phyloP scores from a whole-genome alignment of 2,113 vertebrate species.

The Agelaius phoeniceus region DNA sequence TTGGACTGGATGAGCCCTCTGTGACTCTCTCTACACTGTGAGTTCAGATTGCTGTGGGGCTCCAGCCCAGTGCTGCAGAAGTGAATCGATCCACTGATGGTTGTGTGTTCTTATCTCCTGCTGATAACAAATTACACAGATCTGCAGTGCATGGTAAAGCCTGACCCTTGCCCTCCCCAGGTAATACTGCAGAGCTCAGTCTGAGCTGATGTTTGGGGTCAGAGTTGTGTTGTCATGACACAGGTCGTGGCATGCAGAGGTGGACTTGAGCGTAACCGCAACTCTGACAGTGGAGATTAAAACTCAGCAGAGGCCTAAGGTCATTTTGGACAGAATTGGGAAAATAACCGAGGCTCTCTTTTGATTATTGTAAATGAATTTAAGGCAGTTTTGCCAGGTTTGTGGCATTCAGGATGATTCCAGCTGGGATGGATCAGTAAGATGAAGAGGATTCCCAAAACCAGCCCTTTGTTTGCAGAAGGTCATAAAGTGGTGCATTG shows the following conservation, averaged over 20 bases:
- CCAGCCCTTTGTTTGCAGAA: conserved; percentile 73
- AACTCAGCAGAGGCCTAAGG: background rate
- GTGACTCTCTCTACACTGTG: accelerated
- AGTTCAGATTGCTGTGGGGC: background rate
- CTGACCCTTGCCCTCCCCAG: background rate
- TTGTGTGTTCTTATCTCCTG: background rate
- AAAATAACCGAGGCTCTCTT: background rate
- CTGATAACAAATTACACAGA: background rate
- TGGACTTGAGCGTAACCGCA: background rate
- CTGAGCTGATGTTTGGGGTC: background rate
- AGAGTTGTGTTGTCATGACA: background rate
- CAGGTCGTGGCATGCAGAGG: background rate
- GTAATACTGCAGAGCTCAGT: background rate
- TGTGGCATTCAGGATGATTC: conserved; percentile 66
- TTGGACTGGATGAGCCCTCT: background rate
- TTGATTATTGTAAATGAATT: background rate
- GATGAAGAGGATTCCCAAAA: conserved; percentile 74
- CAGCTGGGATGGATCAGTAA: conserved; percentile 72
- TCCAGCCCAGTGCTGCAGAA: background rate
- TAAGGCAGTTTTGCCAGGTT: background rate
- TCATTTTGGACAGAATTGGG: background rate
- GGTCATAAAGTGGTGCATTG: background rate
- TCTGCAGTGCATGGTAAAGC: accelerated
- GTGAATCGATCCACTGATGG: accelerated
- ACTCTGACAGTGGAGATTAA: accelerated